Evolutionary conservation across 2,888 invertebrate species (phyloP).

Genomic region (Phania funesta): DNA sequence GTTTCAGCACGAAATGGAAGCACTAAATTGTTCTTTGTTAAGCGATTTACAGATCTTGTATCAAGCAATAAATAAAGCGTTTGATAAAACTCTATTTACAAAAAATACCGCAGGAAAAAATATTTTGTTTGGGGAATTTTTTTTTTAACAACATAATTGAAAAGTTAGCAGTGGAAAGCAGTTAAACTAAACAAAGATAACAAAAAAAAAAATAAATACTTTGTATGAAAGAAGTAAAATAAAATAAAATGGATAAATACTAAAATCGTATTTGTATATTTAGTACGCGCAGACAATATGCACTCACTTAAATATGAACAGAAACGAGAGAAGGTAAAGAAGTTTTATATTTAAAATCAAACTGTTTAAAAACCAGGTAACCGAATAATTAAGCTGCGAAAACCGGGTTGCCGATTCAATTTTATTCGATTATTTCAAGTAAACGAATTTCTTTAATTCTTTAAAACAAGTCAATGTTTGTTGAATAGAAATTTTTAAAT

Average conservation of each 20-base stretch:
- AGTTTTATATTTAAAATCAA: too few relatives aligned
- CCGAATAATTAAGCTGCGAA: too few relatives aligned
- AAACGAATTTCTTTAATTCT: too few relatives aligned
- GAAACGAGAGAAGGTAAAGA: background rate
- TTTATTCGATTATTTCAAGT: too few relatives aligned
- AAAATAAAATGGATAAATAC: background rate
- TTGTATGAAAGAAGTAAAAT: background rate
- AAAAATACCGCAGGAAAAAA: conserved; percentile 16
- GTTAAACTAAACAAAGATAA: conserved; percentile 30
- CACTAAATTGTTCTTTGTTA: conserved; percentile 46
- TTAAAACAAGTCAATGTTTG: too few relatives aligned
- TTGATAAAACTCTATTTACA: conserved; percentile 49
- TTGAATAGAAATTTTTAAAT: background rate
- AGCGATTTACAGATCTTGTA: background rate
- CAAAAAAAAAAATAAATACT: background rate
- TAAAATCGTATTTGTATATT: background rate
- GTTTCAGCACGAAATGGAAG: conserved; percentile 32
- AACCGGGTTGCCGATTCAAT: too few relatives aligned
- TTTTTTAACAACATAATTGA: conserved; percentile 53
- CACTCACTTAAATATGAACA: background rate
- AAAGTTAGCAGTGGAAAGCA: conserved; percentile 50
- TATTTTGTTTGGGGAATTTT: background rate
- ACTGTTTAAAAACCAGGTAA: too few relatives aligned
- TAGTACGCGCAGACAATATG: too few relatives aligned
- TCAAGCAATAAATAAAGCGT: conserved; percentile 39